Percentiles rank a stretch among this genome's conserved stretches.
Conservation (phyloP, 2,888 invertebrate species). For the Lycaena phlaeas region DNA sequence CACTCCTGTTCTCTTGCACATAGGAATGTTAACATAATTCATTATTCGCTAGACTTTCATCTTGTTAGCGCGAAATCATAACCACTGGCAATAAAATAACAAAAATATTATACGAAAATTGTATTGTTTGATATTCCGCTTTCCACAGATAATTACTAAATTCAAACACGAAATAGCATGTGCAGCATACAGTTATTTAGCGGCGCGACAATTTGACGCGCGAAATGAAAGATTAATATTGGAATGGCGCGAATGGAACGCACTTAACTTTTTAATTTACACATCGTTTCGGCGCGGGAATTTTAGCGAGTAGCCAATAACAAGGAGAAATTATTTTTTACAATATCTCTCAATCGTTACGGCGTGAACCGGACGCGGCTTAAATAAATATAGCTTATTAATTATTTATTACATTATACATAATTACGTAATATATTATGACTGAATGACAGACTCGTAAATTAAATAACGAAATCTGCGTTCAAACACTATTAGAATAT, state of each 20-base stretch:
- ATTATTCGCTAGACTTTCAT: conserved; percentile 57
- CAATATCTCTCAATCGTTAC: no score
- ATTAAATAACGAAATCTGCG: no score
- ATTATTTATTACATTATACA: no score
- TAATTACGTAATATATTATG: no score
- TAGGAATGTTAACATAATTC: conserved; percentile 44
- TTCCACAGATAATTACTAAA: conserved; percentile 65
- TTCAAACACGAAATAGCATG: conserved; percentile 61
- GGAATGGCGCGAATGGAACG: conserved; percentile 21
- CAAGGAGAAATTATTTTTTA: conserved; percentile 17
- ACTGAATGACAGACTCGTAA: no score
- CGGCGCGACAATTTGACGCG: conserved; percentile 25
- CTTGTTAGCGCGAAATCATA: conserved; percentile 53
- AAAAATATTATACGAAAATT: conserved; percentile 45
- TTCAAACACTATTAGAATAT: no score
- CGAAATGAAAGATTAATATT: conserved; percentile 29
- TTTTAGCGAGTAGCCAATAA: conserved; percentile 13
- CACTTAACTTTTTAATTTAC: conserved; percentile 25
- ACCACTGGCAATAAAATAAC: conserved; percentile 44
- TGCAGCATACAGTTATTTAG: conserved; percentile 36
- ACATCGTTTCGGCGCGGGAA: conserved; percentile 17
- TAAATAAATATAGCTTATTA: no score
- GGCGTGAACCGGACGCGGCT: no score
- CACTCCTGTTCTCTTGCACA: conserved; percentile 17
- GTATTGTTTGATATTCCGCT: conserved; percentile 44